Percentiles rank a stretch among this genome's conserved stretches.
Conservation (phyloP, 2,797 vertebrate genomes). For the Melanitta fusca region DNA sequence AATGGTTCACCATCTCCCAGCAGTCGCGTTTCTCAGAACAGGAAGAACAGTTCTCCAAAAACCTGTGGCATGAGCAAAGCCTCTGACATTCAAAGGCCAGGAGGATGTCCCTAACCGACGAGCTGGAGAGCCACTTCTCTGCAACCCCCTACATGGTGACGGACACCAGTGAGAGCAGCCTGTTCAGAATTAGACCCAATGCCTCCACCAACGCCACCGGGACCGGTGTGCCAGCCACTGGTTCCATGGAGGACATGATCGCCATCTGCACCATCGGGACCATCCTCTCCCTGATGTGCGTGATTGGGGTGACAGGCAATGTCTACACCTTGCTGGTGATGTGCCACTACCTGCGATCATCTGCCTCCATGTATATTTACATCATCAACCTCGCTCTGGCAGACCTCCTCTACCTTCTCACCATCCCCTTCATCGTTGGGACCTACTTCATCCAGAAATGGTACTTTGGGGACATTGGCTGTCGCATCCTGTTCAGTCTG, state of each 20-base stretch:
- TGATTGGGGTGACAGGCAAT: conserved; percentile 89
- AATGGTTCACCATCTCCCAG: neutral
- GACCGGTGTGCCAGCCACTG: conserved; percentile 7
- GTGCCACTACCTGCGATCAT: conserved; percentile 90
- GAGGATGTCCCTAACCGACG: conserved; percentile 62
- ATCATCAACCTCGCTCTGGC: conserved; percentile 92
- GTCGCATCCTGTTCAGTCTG: conserved; percentile 89
- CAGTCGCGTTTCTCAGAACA: accelerated
- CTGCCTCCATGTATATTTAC: conserved; percentile 94
- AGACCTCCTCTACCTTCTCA: conserved; percentile 91
- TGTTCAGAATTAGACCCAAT: conserved; percentile 76
- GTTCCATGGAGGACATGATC: conserved; percentile 82
- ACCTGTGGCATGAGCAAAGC: conserved; percentile 5
- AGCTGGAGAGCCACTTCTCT: conserved; percentile 56
- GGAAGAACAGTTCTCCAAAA: neutral
- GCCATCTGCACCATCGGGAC: conserved; percentile 87
- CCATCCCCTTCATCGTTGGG: conserved; percentile 92
- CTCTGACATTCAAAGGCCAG: neutral
- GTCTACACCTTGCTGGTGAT: conserved; percentile 93
- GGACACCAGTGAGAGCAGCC: conserved; percentile 66
- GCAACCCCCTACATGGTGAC: conserved; percentile 74
- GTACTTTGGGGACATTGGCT: conserved; percentile 91
- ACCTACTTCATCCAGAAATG: conserved; percentile 91
- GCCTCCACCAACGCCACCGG: conserved; percentile 50
- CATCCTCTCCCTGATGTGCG: conserved; percentile 90